Evolutionary conservation across 2,113 vertebrate genomes (phyloP), one percentile per base, ranked within the genome.

Genomic region (Paramormyrops kingsleyae): DNA sequence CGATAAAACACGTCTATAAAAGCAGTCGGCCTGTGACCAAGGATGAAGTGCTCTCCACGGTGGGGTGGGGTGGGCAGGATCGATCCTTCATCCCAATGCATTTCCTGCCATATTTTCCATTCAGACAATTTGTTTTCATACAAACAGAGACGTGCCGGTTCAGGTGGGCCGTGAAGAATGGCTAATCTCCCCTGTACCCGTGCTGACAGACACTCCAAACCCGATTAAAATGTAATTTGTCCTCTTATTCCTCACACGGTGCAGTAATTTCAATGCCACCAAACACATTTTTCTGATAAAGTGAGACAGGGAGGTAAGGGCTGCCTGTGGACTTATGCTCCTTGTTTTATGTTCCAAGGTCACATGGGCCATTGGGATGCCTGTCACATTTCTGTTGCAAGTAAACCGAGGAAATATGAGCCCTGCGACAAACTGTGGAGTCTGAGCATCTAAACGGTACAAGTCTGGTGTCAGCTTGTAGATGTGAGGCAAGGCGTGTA

Each of bases 41-140:
- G 94, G 94, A 95, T 94, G 91, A 94, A 96, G 95, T 93, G 93
- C 93, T 95, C 94, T 96, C 95, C 90, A 91, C 94, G 94, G 94
- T 31, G 62, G n/a, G n/a, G 59, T 3, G 59, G 59, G 59, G 56
- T 0, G 93, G 93, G 94, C 95, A 94, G 95, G 95, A 95, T 96
- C 95, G 94, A 95, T 96, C 94, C 92, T 93, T 96, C 94, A 96
- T 94, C 94, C 89, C 80, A 92, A 92, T 92, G 94, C 94, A 95
- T 96, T 95, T 95, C 93, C 92, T 77, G 90, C 87, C 88, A 90
- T 87, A 91, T 93, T 94, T 93, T 91, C 92, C 90, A 91, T 91
- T 90, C 89, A n/a, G 44, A 93, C 93, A 92, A 94, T 95, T 95
- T 95, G 93, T 95, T 95, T 94, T 93, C 94, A 94, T 92, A 93